These are phyloP conservation scores for Datnioides undecimradiatus DNA, from an alignment of 2,113 vertebrate species.

Conservation along the genomic window DNA sequence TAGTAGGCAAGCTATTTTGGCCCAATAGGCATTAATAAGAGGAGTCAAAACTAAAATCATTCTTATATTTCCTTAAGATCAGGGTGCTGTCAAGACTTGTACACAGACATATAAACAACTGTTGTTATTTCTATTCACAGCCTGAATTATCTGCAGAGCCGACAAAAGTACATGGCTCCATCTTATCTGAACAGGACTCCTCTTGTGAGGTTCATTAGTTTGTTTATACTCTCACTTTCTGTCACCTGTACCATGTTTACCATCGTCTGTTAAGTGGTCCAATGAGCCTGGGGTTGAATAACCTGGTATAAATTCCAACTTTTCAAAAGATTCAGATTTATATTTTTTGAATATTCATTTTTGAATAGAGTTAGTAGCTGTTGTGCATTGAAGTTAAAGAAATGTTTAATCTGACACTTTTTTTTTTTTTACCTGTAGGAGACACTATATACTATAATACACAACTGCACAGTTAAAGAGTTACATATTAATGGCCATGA, in stretches of 20 bases:
- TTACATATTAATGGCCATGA: no score
- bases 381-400: no score
- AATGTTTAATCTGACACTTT: no score
- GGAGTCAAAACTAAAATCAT: neutral
- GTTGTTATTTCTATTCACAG: neutral
- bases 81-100: neutral
- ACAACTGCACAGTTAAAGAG: no score
- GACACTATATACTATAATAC: no score
- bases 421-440: no score
- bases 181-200: slow-evolving; percentile 2
- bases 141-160: neutral
- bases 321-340: neutral
- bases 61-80: neutral
- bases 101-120: neutral
- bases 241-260: no score
- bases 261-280: neutral
- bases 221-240: neutral
- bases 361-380: no score
- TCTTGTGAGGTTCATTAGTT: neutral
- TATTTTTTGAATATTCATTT: neutral
- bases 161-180: neutral
- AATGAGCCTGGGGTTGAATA: no score
- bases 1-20: neutral
- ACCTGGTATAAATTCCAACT: neutral
- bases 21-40: neutral